Percentiles rank a stretch among this genome's conserved stretches.
These are phyloP conservation scores for Sitobion miscanthi DNA, from an alignment of 1,140 invertebrate species.

Conservation along the genomic window DNA sequence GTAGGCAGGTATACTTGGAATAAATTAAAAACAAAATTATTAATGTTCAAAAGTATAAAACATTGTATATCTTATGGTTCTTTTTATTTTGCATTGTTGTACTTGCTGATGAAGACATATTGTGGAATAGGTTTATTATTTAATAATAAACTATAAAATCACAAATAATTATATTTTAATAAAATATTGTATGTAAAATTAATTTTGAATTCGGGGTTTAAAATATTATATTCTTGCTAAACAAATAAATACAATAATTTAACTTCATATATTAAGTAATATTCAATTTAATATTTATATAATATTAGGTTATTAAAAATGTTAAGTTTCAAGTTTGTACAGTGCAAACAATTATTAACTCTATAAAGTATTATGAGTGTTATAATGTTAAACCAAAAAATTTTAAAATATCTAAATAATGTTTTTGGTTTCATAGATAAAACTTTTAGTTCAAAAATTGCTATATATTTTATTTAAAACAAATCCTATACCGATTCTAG, in stretches of 20 bases:
- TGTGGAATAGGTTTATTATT: neutral
- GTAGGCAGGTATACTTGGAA: neutral
- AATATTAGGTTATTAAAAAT: no score
- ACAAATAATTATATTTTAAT: neutral
- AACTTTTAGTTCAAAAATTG: neutral
- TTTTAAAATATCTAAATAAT: neutral
- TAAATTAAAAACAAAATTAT: conserved; percentile 32
- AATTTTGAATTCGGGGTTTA: neutral
- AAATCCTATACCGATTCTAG: neutral
- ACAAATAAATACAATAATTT: neutral
- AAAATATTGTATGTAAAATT: neutral
- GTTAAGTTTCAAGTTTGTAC: neutral
- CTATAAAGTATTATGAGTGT: neutral
- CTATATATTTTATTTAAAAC: neutral
- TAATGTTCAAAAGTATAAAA: neutral
- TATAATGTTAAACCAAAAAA: neutral
- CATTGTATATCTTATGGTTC: neutral
- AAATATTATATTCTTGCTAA: no score
- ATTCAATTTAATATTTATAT: no score
- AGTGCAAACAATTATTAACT: neutral
- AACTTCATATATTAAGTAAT: neutral
- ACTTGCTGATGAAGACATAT: neutral
- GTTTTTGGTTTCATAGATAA: neutral
- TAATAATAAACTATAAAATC: no score
- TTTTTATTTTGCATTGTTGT: neutral